A percentile compares a stretch with the other conserved stretches of the same genome.
Evolutionary conservation across 2,113 vertebrate genomes (phyloP).

Genomic region (Delphinapterus leucas): DNA sequence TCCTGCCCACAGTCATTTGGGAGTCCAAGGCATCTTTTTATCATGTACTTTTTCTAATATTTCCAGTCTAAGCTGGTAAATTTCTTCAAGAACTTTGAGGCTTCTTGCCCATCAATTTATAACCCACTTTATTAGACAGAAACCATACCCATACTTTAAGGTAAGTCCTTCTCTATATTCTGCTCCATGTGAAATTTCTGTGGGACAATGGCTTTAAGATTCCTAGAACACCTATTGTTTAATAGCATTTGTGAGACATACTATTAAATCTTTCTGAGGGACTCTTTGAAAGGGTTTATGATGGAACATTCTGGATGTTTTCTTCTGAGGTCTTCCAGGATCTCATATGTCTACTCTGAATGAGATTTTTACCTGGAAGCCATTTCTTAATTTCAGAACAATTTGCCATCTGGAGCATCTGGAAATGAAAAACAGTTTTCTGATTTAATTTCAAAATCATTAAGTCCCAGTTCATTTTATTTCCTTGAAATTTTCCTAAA

Average conservation of each 20-base stretch:
- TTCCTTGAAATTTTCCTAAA: neutral
- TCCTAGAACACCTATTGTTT: neutral
- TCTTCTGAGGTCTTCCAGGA: neutral
- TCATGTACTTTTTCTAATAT: neutral
- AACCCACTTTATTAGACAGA: neutral
- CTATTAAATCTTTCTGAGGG: neutral
- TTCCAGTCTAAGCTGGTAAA: neutral
- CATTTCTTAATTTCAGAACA: slow-evolving; percentile 11
- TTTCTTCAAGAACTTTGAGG: neutral
- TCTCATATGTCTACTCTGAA: neutral
- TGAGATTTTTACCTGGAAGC: neutral
- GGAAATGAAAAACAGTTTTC: neutral
- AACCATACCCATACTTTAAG: neutral
- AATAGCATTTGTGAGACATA: neutral
- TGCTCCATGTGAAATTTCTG: neutral
- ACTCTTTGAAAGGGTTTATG: neutral
- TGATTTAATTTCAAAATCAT: neutral
- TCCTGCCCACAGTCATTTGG: neutral
- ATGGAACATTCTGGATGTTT: neutral
- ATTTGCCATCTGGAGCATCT: neutral
- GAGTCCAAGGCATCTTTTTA: neutral
- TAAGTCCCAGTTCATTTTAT: neutral
- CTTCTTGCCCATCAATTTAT: neutral
- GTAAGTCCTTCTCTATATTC: neutral
- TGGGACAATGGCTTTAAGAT: neutral